Base-by-base conservation (phyloP, 1,140 invertebrate species). In the Chrysomallon squamiferum region DNA sequence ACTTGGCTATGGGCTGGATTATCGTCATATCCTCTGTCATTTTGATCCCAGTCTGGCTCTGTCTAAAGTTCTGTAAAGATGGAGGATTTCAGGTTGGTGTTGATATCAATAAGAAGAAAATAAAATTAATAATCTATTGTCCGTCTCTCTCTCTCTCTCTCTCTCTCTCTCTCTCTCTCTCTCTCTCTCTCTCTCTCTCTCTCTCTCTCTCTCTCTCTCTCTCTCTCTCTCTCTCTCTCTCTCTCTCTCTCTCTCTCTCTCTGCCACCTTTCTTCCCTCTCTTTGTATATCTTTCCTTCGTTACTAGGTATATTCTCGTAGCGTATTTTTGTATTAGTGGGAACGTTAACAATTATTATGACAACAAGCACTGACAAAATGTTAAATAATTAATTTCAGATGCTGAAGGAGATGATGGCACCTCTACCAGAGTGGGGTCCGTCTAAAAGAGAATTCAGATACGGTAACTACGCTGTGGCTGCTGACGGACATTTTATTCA, bases 1-100 rank as follows among this genome's bases (percentile, higher is more conserved):
- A 92, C 0, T 90, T 93, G 75, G 87, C 89, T 1, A 87, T 93
- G n/a, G 92, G 93, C 6, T 94, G 92, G 92, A 82, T 89, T 2
- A 87, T 94, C 57, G 83, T 81, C 2, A 66, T 86, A 15, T 78
- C 77, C 68, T 92, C 92, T 0, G 90, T 93, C 0, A 66, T 89
- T 6, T 88, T 92, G 2, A 92, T 94, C 33, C 86, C 93, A 13
- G 77, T 89, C 5, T 81, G 75, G 73, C 78, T 77, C 61, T 25
- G 77, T 1, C 79, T 76, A 59, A 76, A 78, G 54, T 84, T 77
- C 61, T 84, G 82, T 50, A 68, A 45, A 29, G 64, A 74, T 27
- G 82, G 82, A 2, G 82, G 82, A 29, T 81, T 66, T 58, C 63
- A 71, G 64, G 81, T 83, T 59, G 62, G 71, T 69, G n/a, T n/a